Evolutionary conservation across 1,140 invertebrate genomes (phyloP), one percentile per base, ranked within the genome.

Genomic region (Drosophila watanabei): DNA sequence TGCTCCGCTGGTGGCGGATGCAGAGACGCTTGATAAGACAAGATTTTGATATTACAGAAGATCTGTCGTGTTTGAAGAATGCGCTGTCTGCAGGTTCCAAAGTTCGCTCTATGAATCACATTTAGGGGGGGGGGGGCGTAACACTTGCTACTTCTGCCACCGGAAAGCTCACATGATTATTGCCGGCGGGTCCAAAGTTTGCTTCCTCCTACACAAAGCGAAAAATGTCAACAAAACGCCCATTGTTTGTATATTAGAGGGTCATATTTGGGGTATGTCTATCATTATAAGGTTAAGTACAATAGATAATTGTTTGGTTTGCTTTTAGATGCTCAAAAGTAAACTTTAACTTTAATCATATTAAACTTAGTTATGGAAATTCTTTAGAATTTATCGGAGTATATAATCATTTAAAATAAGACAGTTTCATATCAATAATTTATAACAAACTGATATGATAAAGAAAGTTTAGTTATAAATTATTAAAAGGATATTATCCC

Each of bases 101-200:
- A 73, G 57, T 52, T 32, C 39, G 39, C 4, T 20, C 24, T 37
- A 43, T 75, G 72, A 75, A 43, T 75, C 72, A 75, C 64, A 20
- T 4, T 24, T 18, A n/a, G 51, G 51, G 28, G 62, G 51, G 51
- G 28, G 62, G 65, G 30, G 35, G 35, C 45, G 52, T 30, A 18
- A 51, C 28, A 30, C 13, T 37, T 20, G 28, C 35, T 10, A 37
- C 16, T 41, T 35, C 8, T 18, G 61, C 30, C 13, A 33, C 30
- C 10, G 66, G 16, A 48, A 37, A 48, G 24, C 32, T 72, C 70
- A 73, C 68, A 72, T 73, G 70, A 73, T 52, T 59, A 51, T 37
- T 16, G 20, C 33, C 33, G 7, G 54, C 13, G 39, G 54, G 66
- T 75, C 41, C 69, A 75, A 73, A 52, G 72, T 73, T 43, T 56